Conservation (phyloP, 1,140 invertebrate genomes). For the Ptiloglossa arizonensis region DNA sequence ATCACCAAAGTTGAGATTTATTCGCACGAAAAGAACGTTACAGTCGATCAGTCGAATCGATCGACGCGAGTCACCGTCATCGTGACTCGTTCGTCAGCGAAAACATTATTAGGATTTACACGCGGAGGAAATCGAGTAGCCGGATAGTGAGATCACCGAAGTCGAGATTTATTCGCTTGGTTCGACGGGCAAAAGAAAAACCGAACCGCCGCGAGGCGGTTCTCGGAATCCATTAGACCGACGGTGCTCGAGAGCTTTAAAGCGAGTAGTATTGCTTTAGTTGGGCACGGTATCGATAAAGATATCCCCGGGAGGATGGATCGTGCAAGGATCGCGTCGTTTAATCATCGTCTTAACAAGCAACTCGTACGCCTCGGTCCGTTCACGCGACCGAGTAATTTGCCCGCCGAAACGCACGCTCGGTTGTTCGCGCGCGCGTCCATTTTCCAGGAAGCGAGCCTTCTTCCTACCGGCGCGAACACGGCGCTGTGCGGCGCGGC, state of each 20-base stretch:
- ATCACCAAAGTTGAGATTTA: too few relatives aligned
- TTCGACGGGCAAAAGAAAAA: background rate
- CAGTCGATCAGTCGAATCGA: too few relatives aligned
- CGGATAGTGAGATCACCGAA: background rate
- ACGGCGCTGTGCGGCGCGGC: too few relatives aligned
- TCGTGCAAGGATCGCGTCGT: slow-evolving; percentile 15
- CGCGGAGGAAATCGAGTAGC: slow-evolving; percentile 24
- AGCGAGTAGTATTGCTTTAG: slow-evolving; percentile 14
- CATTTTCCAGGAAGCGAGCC: slow-evolving; percentile 42
- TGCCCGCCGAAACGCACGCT: slow-evolving; percentile 25
- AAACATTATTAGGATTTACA: slow-evolving; percentile 14
- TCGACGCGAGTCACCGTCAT: too few relatives aligned
- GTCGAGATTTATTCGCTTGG: slow-evolving; percentile 9
- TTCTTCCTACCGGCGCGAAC: slow-evolving; percentile 3
- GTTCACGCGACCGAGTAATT: slow-evolving; percentile 59
- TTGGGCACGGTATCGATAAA: slow-evolving; percentile 26
- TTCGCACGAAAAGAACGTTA: too few relatives aligned
- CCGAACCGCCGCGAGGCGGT: background rate
- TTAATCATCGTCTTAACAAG: slow-evolving; percentile 38
- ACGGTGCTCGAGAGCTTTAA: background rate
- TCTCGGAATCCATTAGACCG: slow-evolving; percentile 31
- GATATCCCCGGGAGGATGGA: background rate
- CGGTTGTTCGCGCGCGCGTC: too few relatives aligned
- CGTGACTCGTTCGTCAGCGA: too few relatives aligned
- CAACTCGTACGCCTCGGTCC: slow-evolving; percentile 14